Conservation (phyloP, 1,140 invertebrate genomes). For the Drosophila sucinea region DNA sequence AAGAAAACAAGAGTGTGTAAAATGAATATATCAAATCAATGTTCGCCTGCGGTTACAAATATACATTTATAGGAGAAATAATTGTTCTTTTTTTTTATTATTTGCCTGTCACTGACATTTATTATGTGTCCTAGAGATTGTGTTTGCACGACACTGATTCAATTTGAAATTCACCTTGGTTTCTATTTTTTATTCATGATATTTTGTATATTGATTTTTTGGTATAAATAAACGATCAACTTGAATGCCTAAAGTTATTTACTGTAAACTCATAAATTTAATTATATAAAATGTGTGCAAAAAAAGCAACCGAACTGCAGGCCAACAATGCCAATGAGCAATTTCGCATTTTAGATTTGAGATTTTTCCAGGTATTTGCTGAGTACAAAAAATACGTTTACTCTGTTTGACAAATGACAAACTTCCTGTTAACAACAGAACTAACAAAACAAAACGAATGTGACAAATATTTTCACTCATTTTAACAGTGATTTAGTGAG, state of each 20-base stretch:
- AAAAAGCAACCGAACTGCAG: not conserved
- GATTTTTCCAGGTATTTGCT: constrained; percentile 43
- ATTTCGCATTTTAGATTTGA: not conserved
- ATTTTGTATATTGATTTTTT: not conserved
- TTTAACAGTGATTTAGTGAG: constrained; percentile 10
- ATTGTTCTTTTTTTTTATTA: not conserved
- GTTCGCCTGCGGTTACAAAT: not conserved
- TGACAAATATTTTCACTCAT: constrained; percentile 36
- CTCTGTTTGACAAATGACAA: constrained; percentile 64
- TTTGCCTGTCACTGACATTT: not conserved
- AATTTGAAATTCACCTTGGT: not conserved
- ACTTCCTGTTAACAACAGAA: constrained; percentile 48
- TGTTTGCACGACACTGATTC: constrained; percentile 2
- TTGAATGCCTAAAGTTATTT: constrained; percentile 1
- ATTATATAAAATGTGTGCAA: not conserved
- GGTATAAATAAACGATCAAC: not conserved
- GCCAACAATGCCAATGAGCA: not conserved
- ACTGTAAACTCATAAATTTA: constrained; percentile 9
- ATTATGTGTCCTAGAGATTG: not conserved
- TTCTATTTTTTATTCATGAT: not conserved
- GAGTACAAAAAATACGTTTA: constrained; percentile 41
- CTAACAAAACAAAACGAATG: not conserved
- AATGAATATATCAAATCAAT: constrained; percentile 4
- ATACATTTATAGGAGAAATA: not conserved
- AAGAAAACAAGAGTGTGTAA: not conserved